Evolutionary conservation across 2,113 vertebrate genomes (phyloP).

Genomic region (Mugil cephalus): DNA sequence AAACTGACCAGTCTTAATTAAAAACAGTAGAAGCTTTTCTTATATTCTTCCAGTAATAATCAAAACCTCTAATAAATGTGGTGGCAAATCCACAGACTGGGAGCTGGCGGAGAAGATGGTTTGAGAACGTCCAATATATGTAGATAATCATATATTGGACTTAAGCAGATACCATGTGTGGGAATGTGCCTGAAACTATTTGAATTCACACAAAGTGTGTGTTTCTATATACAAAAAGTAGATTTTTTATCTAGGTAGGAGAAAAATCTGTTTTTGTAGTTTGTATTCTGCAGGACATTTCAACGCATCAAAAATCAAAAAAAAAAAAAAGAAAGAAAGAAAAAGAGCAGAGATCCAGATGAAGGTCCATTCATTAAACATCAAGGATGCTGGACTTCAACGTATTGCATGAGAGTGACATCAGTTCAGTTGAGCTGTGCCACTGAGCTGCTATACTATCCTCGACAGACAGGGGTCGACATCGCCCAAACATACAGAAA

Average conservation of each 20-base stretch:
- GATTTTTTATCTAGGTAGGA: neutral
- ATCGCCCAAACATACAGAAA: neutral
- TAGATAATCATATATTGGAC: too few relatives aligned
- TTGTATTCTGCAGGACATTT: constrained; percentile 9
- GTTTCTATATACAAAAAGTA: too few relatives aligned
- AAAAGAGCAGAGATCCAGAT: neutral
- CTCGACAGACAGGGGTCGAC: constrained; percentile 49
- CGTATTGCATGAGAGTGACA: constrained; percentile 56
- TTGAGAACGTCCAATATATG: too few relatives aligned
- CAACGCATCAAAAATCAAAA: neutral
- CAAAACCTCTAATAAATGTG: too few relatives aligned
- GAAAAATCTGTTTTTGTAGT: neutral
- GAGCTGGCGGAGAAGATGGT: too few relatives aligned
- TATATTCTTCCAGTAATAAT: too few relatives aligned
- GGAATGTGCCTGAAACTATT: neutral
- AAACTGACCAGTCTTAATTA: too few relatives aligned
- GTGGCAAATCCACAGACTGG: too few relatives aligned
- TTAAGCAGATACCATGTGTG: neutral
- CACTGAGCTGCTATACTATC: constrained; percentile 16
- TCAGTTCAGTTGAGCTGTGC: constrained; percentile 38
- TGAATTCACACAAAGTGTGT: too few relatives aligned
- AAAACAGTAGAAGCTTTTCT: too few relatives aligned
- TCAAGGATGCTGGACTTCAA: constrained; percentile 20
- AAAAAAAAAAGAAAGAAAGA: constrained; percentile 30
- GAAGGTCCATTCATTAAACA: constrained; percentile 12